Base-by-base conservation (phyloP, 35 echinoderm and acorn worm genomes). In the Lytechinus variegatus region DNA sequence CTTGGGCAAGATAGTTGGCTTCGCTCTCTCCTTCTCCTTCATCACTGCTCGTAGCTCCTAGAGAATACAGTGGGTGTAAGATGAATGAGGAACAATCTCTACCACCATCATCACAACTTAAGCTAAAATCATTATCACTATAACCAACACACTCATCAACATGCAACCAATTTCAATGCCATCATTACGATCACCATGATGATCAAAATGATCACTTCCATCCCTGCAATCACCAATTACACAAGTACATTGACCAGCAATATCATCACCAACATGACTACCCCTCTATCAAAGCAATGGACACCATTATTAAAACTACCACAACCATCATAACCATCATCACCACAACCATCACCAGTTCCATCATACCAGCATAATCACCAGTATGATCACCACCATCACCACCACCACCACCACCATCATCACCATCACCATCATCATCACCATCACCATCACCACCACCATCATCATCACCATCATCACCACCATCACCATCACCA, bases 41-140 rank as follows among this genome's bases (percentile, higher is more conserved):
- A 54, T 89, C 55, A 72, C 94, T 7, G 90, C 87, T 60, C 92
- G 57, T 94, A 97, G 86, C 94, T 97, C 97, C 97, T 97, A 54
- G 21, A 6, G 27, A 24, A 79, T 0, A 44, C 33, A n/a, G 4
- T 79, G 19, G 21, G 66, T 24, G 19, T n/a, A 79, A 71, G 21
- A 79, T 24, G 14, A 71, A 44, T 44, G 33, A 44, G 57, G 57
- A 3, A 24, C 33, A n/a, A 24, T 3, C 66, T 79, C 8, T 14
- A 7, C n/a, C 19, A 79, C 19, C 66, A 79, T 79, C 19, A 79
- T 79, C 16, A 79, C 33, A 44, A 44, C 33, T 44, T 1, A 44
- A 44, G 33, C 33, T 44, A 44, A 44, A 44, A 44, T 44, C 33
- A 44, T 44, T 44, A 44, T 44, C 33, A 44, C 33, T 2, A 44